phyloP scores from a whole-genome alignment of 2,888 invertebrate genomes.

The Mesoligia furuncula region DNA sequence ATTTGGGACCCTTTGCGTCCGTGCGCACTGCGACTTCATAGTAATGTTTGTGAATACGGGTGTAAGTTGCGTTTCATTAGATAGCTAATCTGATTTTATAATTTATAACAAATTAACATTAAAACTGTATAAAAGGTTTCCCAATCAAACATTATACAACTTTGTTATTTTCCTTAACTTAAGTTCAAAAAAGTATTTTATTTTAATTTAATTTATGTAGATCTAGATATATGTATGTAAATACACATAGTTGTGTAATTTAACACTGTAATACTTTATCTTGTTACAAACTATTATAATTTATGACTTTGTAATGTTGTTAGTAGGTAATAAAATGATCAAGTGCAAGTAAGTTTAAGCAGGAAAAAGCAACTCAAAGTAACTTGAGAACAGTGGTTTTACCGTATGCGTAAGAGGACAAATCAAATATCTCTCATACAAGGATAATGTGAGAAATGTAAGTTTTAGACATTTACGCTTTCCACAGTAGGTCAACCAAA shows the following conservation, averaged over 20 bases:
- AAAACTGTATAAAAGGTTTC: neutral
- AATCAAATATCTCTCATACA: constrained; percentile 20
- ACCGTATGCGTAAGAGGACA: constrained; percentile 42
- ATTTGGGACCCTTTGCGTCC: too few relatives aligned
- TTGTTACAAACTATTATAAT: neutral
- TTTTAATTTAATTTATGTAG: neutral
- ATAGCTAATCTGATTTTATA: neutral
- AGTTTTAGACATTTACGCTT: neutral
- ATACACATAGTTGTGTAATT: neutral
- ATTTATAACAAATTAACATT: neutral
- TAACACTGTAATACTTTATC: neutral
- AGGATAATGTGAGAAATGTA: constrained; percentile 27
- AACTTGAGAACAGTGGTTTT: constrained; percentile 32
- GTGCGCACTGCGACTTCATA: too few relatives aligned
- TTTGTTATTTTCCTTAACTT: neutral
- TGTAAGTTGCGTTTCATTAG: neutral
- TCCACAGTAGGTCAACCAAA: neutral
- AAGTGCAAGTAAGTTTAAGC: constrained; percentile 3
- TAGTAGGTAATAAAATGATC: neutral
- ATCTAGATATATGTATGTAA: neutral
- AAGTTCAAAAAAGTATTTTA: neutral
- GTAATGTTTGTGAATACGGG: too few relatives aligned
- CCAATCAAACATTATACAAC: neutral
- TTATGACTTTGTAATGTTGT: constrained; percentile 3
- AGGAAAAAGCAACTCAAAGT: constrained; percentile 28